Conservation (phyloP, 1,140 invertebrate species). For the Planococcus citri region DNA sequence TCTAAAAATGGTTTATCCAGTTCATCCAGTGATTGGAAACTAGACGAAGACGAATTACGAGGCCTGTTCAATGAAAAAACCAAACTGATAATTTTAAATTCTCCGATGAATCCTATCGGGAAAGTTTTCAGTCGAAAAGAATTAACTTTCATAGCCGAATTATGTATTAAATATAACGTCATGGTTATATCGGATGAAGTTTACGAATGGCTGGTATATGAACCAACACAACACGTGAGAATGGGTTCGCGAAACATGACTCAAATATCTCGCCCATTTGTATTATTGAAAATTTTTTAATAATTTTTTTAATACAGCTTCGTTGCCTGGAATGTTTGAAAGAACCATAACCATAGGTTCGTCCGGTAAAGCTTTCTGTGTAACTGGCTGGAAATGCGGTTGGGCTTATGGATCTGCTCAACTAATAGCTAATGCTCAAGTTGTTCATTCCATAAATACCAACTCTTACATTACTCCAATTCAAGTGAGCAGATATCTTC, state of each 20-base stretch:
- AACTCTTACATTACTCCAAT: slow-evolving; percentile 56
- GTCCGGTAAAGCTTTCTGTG: slow-evolving; percentile 90
- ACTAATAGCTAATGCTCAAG: slow-evolving; percentile 65
- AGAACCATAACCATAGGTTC: slow-evolving; percentile 94
- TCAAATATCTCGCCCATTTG: not conserved
- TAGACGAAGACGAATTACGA: slow-evolving; percentile 74
- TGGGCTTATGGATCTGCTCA: slow-evolving; percentile 83
- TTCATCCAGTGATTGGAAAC: slow-evolving; percentile 59
- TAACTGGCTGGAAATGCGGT: slow-evolving; percentile 93
- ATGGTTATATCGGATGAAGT: slow-evolving; percentile 92
- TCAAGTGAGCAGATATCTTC: slow-evolving; percentile 13
- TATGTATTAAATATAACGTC: slow-evolving; percentile 86
- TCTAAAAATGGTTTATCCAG: not conserved
- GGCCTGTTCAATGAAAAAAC: slow-evolving; percentile 76
- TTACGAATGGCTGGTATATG: slow-evolving; percentile 93
- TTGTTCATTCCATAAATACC: slow-evolving; percentile 87
- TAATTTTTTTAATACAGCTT: slow-evolving; percentile 40
- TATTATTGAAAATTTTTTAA: not conserved
- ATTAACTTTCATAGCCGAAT: slow-evolving; percentile 59
- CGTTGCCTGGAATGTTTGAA: slow-evolving; percentile 93
- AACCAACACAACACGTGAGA: slow-evolving; percentile 71
- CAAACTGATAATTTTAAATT: slow-evolving; percentile 91
- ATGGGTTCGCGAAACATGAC: slow-evolving; percentile 45
- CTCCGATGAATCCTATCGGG: slow-evolving; percentile 88
- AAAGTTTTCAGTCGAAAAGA: slow-evolving; percentile 70